Conservation (phyloP, 2,113 vertebrate species). For the Pituophis catenifer region DNA sequence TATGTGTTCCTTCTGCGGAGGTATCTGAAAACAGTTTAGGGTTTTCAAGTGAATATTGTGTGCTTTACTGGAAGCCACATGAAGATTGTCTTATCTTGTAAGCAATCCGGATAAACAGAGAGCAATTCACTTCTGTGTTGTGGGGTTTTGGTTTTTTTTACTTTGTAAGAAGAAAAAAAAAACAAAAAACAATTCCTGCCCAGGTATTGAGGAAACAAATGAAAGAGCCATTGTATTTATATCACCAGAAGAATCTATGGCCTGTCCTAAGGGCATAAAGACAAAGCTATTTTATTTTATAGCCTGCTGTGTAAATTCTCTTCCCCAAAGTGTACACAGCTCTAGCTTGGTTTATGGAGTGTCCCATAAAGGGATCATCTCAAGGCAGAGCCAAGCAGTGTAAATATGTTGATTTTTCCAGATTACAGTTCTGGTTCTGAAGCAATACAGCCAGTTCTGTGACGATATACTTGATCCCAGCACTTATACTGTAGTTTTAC, state of each 20-base stretch:
- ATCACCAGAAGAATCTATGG: neutral
- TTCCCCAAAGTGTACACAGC: neutral
- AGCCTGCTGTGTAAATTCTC: neutral
- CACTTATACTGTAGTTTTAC: neutral
- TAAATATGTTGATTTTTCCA: neutral
- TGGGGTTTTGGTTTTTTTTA: too few species aligned
- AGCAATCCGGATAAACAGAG: neutral
- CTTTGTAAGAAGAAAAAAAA: neutral
- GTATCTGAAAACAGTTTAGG: neutral
- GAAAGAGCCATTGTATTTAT: neutral
- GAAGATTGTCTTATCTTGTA: neutral
- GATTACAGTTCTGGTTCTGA: neutral
- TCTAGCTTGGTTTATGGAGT: neutral
- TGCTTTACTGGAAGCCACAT: neutral
- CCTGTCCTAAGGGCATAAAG: neutral
- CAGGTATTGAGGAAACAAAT: neutral
- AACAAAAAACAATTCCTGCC: accelerated
- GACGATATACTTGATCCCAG: neutral
- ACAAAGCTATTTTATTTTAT: neutral
- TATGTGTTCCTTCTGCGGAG: neutral
- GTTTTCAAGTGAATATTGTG: neutral
- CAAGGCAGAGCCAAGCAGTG: too few species aligned
- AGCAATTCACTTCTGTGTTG: neutral
- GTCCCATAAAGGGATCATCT: neutral
- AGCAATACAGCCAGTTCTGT: neutral